phyloP scores from a whole-genome alignment of 2,113 vertebrate species.

The Coregonus clupeaformis region DNA sequence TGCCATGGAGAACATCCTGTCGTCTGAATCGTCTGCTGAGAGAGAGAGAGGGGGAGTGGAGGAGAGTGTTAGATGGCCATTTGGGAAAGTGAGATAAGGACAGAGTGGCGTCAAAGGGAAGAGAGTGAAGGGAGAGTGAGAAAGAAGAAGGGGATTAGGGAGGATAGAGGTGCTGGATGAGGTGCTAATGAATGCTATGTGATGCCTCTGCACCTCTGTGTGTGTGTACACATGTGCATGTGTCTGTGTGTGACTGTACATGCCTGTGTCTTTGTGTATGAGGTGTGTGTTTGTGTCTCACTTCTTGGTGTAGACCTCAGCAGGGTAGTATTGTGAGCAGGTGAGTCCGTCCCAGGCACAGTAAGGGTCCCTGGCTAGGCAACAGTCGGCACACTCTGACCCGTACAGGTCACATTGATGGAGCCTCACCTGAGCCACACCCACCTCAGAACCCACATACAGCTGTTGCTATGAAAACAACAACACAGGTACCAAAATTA shows the following conservation, averaged over 20 bases:
- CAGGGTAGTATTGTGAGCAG: conserved; percentile 89
- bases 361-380: conserved; percentile 94
- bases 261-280: neutral
- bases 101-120: neutral
- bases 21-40: conserved; percentile 87
- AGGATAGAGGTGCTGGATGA: conserved; percentile 14
- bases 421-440: conserved; percentile 84
- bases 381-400: conserved; percentile 92
- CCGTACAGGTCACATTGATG: conserved; percentile 96
- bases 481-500: neutral
- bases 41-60: conserved; percentile 17
- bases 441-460: conserved; percentile 84
- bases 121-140: neutral
- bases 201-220: conserved; percentile 10
- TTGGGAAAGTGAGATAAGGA: neutral
- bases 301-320: conserved; percentile 86
- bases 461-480: conserved; percentile 85
- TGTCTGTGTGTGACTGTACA: neutral
- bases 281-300: conserved; percentile 52
- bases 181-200: conserved; percentile 33
- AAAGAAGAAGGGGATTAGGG: neutral
- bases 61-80: neutral
- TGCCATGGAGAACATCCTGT: conserved; percentile 94
- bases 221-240: neutral
- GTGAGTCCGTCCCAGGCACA: conserved; percentile 96